Conservation (phyloP, 2,113 vertebrate genomes). For the Polypterus bichir region DNA sequence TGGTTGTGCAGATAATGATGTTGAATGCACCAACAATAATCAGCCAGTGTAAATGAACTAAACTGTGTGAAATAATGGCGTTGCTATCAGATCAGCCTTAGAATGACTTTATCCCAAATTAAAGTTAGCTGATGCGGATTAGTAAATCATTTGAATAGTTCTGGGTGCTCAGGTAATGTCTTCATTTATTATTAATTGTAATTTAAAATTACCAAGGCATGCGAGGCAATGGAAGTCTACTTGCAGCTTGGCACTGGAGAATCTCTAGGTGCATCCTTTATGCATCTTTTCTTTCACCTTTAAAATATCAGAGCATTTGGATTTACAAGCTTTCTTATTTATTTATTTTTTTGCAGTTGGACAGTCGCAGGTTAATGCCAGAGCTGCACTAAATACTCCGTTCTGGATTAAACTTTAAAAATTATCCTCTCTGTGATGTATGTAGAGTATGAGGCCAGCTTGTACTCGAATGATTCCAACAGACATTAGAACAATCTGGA, state of each 20-base stretch:
- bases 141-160: conserved; percentile 67
- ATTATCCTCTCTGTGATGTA: too few species aligned
- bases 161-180: conserved; percentile 66
- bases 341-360: too few species aligned
- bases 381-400: too few species aligned
- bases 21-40: conserved; percentile 62
- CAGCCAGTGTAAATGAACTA: conserved; percentile 71
- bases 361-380: too few species aligned
- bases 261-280: conserved; percentile 27
- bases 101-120: conserved; percentile 74
- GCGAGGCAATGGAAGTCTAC: conserved; percentile 58
- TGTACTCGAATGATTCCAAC: too few species aligned
- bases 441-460: too few species aligned
- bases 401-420: too few species aligned
- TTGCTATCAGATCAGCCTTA: conserved; percentile 63
- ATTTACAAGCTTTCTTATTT: too few species aligned
- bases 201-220: conserved; percentile 60
- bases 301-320: too few species aligned
- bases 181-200: conserved; percentile 62
- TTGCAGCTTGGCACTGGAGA: conserved; percentile 45
- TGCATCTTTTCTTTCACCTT: too few species aligned
- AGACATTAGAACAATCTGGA: too few species aligned
- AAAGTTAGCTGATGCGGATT: conserved; percentile 62
- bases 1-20: conserved; percentile 69
- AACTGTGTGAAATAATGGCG: conserved; percentile 66